These are phyloP conservation scores for Drosophila tanythrix DNA, from an alignment of 2,888 invertebrate genomes.

Conservation along the genomic window DNA sequence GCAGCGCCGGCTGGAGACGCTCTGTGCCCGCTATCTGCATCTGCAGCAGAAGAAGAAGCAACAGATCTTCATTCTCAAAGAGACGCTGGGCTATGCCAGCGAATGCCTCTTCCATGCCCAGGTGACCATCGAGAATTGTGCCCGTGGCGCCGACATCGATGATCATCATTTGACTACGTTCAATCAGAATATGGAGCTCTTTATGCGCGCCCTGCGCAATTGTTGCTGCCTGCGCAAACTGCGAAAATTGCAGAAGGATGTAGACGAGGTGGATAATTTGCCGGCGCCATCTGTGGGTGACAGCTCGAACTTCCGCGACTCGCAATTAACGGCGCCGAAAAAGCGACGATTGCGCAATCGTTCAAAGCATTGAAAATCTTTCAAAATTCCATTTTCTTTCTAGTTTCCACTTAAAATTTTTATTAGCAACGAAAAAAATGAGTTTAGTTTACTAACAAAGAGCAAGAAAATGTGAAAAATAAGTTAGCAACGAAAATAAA, in stretches of 20 bases:
- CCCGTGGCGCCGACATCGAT: conserved; percentile 21
- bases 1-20: conserved; percentile 69
- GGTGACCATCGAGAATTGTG: conserved; percentile 50
- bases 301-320: neutral
- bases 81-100: conserved; percentile 72
- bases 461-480: conserved; percentile 20
- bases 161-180: conserved; percentile 47
- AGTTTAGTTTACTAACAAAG: conserved; percentile 4
- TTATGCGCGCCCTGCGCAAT: conserved; percentile 63
- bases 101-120: conserved; percentile 75
- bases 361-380: conserved; percentile 14
- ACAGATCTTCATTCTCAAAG: conserved; percentile 71
- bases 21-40: conserved; percentile 75
- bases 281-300: conserved; percentile 20
- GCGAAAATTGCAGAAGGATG: conserved; percentile 24
- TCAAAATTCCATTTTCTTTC: conserved; percentile 2
- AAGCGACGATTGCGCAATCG: conserved; percentile 23
- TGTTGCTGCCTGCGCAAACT: conserved; percentile 54
- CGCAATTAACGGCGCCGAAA: neutral
- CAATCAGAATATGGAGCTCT: conserved; percentile 70
- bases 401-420: conserved; percentile 8
- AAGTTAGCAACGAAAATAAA: conserved; percentile 15
- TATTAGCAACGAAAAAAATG: conserved; percentile 1
- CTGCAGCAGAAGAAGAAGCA: conserved; percentile 78
- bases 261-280: conserved; percentile 1